phyloP scores from a whole-genome alignment of 1,140 invertebrate genomes.

The Teleopsis dalmanni region DNA sequence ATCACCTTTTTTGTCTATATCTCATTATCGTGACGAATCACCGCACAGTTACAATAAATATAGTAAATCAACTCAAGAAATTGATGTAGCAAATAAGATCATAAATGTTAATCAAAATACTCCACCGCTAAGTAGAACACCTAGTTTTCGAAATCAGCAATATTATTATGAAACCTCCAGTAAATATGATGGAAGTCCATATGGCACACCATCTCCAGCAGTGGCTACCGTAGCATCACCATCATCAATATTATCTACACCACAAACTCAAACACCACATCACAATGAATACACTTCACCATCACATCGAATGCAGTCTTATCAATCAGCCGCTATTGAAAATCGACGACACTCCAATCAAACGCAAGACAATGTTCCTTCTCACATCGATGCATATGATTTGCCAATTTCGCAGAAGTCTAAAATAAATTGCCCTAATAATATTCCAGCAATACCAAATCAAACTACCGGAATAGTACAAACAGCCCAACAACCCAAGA shows the following conservation, averaged over 20 bases:
- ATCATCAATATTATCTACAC: constrained; percentile 15
- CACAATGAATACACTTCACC: too few species aligned
- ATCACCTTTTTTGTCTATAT: constrained; percentile 3
- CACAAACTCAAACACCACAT: not conserved
- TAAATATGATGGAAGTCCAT: constrained; percentile 11
- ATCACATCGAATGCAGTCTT: too few species aligned
- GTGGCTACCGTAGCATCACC: constrained; percentile 31
- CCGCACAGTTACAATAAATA: constrained; percentile 33
- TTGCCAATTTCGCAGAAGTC: too few species aligned
- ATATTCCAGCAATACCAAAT: not conserved
- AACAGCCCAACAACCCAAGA: too few species aligned
- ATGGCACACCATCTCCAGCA: constrained; percentile 30
- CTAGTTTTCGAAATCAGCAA: not conserved
- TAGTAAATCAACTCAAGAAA: constrained; percentile 24
- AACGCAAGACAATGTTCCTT: too few species aligned
- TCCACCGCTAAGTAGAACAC: constrained; percentile 2
- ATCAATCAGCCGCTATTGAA: too few species aligned
- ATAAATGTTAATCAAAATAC: constrained; percentile 10
- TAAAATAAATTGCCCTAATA: not conserved
- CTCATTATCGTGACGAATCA: constrained; percentile 10
- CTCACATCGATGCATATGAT: too few species aligned
- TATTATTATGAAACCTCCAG: constrained; percentile 7
- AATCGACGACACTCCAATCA: too few species aligned
- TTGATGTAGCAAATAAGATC: not conserved
- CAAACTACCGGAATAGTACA: not conserved